Evolutionary conservation across 2,888 invertebrate genomes (phyloP).

Genomic region (Mythimna pallens): DNA sequence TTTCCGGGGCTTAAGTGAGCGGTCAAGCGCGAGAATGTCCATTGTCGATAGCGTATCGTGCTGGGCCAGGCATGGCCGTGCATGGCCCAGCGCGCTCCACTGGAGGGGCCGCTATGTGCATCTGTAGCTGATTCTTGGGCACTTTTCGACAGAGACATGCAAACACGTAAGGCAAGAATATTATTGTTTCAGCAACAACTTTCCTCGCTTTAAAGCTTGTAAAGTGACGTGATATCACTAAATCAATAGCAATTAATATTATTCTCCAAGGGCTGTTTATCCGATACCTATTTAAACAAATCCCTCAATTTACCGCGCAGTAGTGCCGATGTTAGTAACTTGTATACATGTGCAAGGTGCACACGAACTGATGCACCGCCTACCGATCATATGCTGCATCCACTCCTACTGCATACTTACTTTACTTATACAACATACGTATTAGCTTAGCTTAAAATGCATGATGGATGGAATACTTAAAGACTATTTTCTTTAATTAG

Average conservation of each 20-base stretch:
- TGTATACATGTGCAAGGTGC: not conserved
- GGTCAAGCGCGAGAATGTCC: constrained; percentile 61
- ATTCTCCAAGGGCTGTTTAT: not conserved
- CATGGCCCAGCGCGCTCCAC: constrained; percentile 27
- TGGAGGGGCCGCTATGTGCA: constrained; percentile 33
- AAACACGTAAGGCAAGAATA: not conserved
- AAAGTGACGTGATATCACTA: not conserved
- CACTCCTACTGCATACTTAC: not conserved
- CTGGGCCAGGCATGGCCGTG: constrained; percentile 39
- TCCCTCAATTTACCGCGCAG: not conserved
- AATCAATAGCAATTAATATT: not conserved
- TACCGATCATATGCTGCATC: not conserved
- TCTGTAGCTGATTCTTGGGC: constrained; percentile 17
- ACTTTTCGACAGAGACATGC: constrained; percentile 2
- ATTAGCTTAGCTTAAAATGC: not conserved
- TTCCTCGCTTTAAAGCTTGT: not conserved
- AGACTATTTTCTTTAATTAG: not conserved
- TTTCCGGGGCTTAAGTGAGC: constrained; percentile 47
- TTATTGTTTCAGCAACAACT: not conserved
- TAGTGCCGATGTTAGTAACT: not conserved
- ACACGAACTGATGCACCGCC: too few relatives aligned
- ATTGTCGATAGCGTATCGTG: constrained; percentile 62
- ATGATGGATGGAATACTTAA: not conserved
- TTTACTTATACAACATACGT: too few relatives aligned
- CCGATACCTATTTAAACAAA: not conserved